Conservation (phyloP, 1,140 invertebrate genomes). For the Drosophila auraria region DNA sequence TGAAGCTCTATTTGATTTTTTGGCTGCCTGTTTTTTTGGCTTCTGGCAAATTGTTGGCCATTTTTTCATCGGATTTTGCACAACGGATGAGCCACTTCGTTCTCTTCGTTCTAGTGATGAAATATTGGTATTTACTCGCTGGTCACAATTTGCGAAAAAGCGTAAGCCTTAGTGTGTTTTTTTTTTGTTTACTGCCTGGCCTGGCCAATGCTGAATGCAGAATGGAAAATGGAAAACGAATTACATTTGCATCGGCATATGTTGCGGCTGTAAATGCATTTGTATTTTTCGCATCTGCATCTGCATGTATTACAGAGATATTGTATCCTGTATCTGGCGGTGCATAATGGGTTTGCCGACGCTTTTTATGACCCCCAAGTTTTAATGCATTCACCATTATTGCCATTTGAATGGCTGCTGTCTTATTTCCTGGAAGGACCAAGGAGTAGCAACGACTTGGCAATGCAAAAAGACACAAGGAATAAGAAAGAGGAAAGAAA, state of each 20-base stretch:
- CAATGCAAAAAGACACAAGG: too few species aligned
- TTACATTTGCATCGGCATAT: constrained; percentile 28
- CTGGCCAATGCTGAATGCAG: neutral
- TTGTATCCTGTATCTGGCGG: constrained; percentile 5
- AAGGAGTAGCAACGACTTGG: too few species aligned
- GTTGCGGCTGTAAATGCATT: constrained; percentile 1
- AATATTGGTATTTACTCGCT: constrained; percentile 29
- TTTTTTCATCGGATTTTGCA: constrained; percentile 6
- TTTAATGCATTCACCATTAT: too few species aligned
- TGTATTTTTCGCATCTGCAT: constrained; percentile 5
- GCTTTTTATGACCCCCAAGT: too few species aligned
- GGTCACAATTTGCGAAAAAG: constrained; percentile 27
- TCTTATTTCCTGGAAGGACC: too few species aligned
- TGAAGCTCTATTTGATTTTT: neutral
- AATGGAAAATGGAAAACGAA: constrained; percentile 17
- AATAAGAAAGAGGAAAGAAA: too few species aligned
- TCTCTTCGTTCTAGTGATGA: neutral
- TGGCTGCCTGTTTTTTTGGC: neutral
- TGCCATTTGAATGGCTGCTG: too few species aligned
- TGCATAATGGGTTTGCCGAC: too few species aligned
- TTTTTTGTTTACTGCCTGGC: neutral
- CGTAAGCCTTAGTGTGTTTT: neutral
- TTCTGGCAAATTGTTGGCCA: neutral
- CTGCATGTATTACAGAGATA: constrained; percentile 9
- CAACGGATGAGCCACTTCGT: constrained; percentile 3